phyloP scores from a whole-genome alignment of 2,888 invertebrate species.

The Sepiola atlantica region DNA sequence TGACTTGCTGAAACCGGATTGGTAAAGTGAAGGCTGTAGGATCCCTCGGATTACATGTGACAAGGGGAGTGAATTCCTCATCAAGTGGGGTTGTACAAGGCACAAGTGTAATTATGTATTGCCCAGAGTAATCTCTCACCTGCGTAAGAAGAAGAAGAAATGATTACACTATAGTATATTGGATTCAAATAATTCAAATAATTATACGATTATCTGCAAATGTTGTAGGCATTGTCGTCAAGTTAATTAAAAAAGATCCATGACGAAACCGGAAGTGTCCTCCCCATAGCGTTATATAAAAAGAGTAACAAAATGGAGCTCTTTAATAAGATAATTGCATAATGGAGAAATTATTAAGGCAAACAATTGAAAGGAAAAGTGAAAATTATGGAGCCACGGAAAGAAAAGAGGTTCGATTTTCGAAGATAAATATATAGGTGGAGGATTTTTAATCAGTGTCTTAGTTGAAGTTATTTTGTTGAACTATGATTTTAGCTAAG shows the following conservation, averaged over 20 bases:
- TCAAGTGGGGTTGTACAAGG: constrained; percentile 70
- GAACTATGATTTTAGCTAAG: too few relatives aligned
- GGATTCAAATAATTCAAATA: background rate
- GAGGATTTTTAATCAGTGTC: too few relatives aligned
- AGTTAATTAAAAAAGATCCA: background rate
- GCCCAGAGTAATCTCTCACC: constrained; percentile 74
- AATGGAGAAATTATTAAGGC: too few relatives aligned
- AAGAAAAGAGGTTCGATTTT: too few relatives aligned
- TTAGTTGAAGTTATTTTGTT: too few relatives aligned
- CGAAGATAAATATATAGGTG: too few relatives aligned
- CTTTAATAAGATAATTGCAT: too few relatives aligned
- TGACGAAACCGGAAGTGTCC: background rate
- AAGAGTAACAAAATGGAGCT: too few relatives aligned
- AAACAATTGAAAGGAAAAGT: too few relatives aligned
- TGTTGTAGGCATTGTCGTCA: background rate
- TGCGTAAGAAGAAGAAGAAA: constrained; percentile 52
- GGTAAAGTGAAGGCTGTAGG: constrained; percentile 72
- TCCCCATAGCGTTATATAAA: too few relatives aligned
- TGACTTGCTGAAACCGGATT: constrained; percentile 74
- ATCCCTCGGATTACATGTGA: constrained; percentile 68
- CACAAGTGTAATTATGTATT: constrained; percentile 69
- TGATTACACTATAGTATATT: background rate
- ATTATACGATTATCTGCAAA: background rate
- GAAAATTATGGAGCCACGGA: too few relatives aligned
- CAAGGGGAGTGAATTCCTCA: constrained; percentile 63